A percentile compares a stretch with the other conserved stretches of the same genome.
Evolutionary conservation across 2,113 vertebrate species (phyloP).

Genomic region (Callocephalon fimbriatum): DNA sequence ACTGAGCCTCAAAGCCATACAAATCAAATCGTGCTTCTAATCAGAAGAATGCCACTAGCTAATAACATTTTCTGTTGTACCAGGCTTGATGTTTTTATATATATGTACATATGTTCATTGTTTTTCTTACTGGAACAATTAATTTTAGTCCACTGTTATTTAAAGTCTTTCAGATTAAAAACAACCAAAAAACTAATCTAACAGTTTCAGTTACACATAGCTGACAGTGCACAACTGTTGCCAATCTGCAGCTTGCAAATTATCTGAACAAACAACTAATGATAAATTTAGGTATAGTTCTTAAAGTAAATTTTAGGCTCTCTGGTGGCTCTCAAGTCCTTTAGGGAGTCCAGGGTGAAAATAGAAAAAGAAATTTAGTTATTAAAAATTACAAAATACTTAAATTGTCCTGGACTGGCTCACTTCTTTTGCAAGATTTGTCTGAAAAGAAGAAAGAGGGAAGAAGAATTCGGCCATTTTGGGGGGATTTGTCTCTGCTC

Average conservation of each 20-base stretch:
- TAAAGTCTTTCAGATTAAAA: not conserved
- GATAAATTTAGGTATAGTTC: not conserved
- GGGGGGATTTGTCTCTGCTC: not conserved
- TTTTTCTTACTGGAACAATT: not conserved
- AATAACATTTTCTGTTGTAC: not conserved
- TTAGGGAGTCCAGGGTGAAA: not conserved
- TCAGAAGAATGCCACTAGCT: not conserved
- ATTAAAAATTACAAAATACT: not conserved
- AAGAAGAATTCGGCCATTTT: not conserved
- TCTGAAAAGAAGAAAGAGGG: not conserved
- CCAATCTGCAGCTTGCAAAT: not conserved
- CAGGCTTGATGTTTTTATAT: not conserved
- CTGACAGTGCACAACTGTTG: not conserved
- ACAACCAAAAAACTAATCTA: not conserved
- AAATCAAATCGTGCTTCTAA: not conserved
- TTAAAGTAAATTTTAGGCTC: not conserved
- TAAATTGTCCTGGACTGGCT: not conserved
- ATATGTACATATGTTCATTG: not conserved
- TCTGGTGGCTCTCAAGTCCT: not conserved
- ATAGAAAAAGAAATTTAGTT: not conserved
- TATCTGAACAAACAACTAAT: not conserved
- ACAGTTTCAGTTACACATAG: not conserved
- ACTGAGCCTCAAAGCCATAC: not conserved
- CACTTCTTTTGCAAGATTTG: not conserved
- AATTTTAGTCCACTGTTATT: not conserved